Percentiles rank a stretch among this genome's conserved stretches.
Evolutionary conservation across 2,888 invertebrate genomes (phyloP).

Genomic region (Callimorpha dominula): DNA sequence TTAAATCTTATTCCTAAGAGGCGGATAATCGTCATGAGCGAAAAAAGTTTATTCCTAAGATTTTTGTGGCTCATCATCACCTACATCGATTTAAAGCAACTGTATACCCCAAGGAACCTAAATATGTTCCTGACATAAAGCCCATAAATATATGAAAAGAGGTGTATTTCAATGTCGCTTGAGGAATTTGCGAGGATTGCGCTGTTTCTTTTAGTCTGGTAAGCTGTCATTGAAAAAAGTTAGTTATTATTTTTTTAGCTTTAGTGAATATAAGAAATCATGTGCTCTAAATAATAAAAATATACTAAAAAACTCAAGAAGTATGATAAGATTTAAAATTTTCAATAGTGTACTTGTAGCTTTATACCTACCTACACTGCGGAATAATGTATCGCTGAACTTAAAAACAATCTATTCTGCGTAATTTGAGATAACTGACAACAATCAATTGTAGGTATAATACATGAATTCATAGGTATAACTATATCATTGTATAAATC

Average conservation of each 20-base stretch:
- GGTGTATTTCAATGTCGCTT: background rate
- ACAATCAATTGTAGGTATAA: background rate
- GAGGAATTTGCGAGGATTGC: background rate
- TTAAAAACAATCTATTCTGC: background rate
- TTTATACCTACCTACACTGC: too few relatives aligned
- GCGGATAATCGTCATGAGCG: conserved; percentile 80
- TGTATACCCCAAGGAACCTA: conserved; percentile 42
- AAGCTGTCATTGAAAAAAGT: background rate
- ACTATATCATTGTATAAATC: background rate
- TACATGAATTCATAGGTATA: background rate
- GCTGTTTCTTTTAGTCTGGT: background rate
- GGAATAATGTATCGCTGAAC: background rate
- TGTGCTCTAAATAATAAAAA: background rate
- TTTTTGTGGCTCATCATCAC: conserved; percentile 36
- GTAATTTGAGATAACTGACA: background rate
- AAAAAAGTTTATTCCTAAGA: conserved; percentile 56
- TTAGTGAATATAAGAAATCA: too few relatives aligned
- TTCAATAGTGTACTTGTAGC: background rate
- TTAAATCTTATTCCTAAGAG: conserved; percentile 78
- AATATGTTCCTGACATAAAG: conserved; percentile 42
- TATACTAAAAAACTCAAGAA: background rate
- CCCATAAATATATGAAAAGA: conserved; percentile 19
- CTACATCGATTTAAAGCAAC: conserved; percentile 43
- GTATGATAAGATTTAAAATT: background rate
- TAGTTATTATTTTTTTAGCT: too few relatives aligned